These are phyloP conservation scores for Malurus alboscapulatus DNA, from an alignment of 2,113 vertebrate species.

Conservation along the genomic window DNA sequence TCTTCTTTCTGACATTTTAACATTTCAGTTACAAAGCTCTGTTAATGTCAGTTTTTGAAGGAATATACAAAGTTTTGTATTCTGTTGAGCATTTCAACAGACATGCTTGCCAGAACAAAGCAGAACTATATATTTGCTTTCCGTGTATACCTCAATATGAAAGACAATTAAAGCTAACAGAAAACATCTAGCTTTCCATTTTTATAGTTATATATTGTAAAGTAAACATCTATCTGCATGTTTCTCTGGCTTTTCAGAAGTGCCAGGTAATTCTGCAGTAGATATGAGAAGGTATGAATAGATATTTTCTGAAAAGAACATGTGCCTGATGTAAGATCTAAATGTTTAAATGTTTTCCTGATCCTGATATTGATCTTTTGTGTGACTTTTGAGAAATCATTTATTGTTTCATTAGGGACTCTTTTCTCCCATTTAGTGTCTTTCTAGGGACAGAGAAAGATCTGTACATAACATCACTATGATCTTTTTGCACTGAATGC, in stretches of 20 bases:
- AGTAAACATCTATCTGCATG: not conserved
- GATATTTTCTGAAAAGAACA: not conserved
- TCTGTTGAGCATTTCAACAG: not conserved
- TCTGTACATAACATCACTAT: not conserved
- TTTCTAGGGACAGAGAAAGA: not conserved
- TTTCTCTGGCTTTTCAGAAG: not conserved
- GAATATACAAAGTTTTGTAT: not conserved
- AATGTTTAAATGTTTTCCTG: not conserved
- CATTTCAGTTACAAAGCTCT: conserved; percentile 2
- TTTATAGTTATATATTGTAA: not conserved
- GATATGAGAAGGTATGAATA: not conserved
- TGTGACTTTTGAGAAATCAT: not conserved
- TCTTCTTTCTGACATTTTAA: conserved; percentile 45
- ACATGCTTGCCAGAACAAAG: not conserved
- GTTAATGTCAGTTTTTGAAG: conserved; percentile 7
- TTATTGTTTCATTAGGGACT: not conserved
- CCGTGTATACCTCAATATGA: not conserved
- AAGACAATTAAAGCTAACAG: not conserved
- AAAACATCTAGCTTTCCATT: not conserved
- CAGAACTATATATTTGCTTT: not conserved
- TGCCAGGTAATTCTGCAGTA: not conserved
- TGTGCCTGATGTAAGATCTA: not conserved
- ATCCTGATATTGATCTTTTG: not conserved
- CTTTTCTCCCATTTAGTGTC: not conserved
- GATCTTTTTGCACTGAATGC: not conserved